phyloP scores from a whole-genome alignment of 2,888 invertebrate genomes.

The Dryocosmus kuriphilus region DNA sequence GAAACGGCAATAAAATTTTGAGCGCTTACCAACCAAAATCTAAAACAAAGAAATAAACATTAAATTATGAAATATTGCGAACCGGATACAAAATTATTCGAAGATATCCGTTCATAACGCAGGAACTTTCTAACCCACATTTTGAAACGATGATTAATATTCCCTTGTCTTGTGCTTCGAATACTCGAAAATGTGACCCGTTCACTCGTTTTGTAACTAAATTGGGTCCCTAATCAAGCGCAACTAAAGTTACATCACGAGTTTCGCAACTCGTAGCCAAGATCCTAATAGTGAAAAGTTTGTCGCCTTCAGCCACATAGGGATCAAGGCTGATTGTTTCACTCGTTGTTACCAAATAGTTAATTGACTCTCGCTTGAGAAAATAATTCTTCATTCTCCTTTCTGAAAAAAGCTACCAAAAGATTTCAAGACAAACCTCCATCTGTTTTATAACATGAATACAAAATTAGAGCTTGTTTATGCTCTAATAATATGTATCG shows the following conservation, averaged over 20 bases:
- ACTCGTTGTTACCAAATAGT: slow-evolving; percentile 23
- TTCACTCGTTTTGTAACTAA: slow-evolving; percentile 34
- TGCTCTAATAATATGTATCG: background rate
- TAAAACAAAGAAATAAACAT: background rate
- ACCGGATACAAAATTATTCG: background rate
- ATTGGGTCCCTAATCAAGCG: slow-evolving; percentile 38
- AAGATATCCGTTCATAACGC: slow-evolving; percentile 2
- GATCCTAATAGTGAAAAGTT: slow-evolving; percentile 38
- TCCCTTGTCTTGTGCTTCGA: slow-evolving; percentile 22
- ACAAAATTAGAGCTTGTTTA: background rate
- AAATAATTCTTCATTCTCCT: slow-evolving; percentile 11
- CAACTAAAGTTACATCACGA: slow-evolving; percentile 37
- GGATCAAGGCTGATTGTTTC: slow-evolving; percentile 38
- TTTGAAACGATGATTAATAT: slow-evolving; percentile 37
- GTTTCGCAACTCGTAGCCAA: slow-evolving; percentile 29
- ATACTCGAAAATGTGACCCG: slow-evolving; percentile 10
- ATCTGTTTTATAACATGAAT: background rate
- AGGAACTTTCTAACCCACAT: slow-evolving; percentile 23
- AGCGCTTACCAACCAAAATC: too few species aligned
- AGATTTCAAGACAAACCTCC: background rate
- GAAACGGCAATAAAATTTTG: background rate
- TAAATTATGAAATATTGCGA: background rate
- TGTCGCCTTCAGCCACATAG: slow-evolving; percentile 21
- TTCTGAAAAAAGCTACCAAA: background rate
- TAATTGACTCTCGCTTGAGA: slow-evolving; percentile 8